Evolutionary conservation across 2,888 invertebrate species (phyloP).

Genomic region (Morpho helenor): DNA sequence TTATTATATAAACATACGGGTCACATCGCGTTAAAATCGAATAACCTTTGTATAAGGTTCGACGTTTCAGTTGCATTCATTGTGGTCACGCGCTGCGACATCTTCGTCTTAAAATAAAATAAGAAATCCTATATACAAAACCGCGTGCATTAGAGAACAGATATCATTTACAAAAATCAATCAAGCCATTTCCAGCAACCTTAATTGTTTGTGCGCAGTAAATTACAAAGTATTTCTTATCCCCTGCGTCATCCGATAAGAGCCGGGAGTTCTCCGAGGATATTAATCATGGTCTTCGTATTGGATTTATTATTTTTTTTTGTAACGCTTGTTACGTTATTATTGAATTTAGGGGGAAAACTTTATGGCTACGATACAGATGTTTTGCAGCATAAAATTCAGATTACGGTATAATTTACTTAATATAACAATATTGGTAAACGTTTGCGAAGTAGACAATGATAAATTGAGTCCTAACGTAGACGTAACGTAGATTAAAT

Average conservation of each 20-base stretch:
- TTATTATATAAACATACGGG: too few species aligned
- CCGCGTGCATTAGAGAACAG: too few species aligned
- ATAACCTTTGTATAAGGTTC: too few species aligned
- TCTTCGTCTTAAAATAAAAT: too few species aligned
- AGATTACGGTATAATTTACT: background rate
- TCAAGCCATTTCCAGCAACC: conserved; percentile 29
- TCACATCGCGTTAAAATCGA: too few species aligned
- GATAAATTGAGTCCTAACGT: too few species aligned
- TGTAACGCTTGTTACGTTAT: conserved; percentile 32
- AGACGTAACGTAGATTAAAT: too few species aligned
- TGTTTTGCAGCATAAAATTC: background rate
- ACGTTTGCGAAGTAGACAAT: too few species aligned
- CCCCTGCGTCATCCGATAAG: conserved; percentile 45
- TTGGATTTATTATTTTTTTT: conserved; percentile 51
- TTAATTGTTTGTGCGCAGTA: conserved; percentile 34
- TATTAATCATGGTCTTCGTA: conserved; percentile 57
- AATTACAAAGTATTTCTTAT: conserved; percentile 45
- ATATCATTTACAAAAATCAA: background rate
- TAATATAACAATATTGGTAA: too few species aligned
- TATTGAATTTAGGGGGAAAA: conserved; percentile 46
- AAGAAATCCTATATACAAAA: too few species aligned
- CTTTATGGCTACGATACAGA: background rate
- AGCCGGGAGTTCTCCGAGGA: conserved; percentile 38
- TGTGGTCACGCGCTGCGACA: too few species aligned
- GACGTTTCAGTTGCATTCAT: too few species aligned